Conservation (phyloP, 2,797 vertebrate species). For the Potorous gilbertii region DNA sequence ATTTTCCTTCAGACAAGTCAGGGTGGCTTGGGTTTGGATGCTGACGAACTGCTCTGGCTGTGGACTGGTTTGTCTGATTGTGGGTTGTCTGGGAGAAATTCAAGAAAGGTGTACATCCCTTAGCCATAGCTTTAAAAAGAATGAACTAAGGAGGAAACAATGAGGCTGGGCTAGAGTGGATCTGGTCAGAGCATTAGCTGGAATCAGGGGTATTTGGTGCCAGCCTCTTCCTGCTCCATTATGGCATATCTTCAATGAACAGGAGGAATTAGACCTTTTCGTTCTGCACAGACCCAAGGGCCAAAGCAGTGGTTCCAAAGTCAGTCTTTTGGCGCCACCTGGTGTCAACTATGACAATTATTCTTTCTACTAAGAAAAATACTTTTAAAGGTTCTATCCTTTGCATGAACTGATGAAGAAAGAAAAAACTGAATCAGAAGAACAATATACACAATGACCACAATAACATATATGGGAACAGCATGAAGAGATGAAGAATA, state of each 20-base stretch:
- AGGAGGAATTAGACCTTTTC: background rate
- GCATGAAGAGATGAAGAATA: background rate
- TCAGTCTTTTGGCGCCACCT: constrained; percentile 83
- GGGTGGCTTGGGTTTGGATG: background rate
- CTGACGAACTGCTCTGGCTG: background rate
- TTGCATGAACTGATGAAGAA: background rate
- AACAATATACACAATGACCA: background rate
- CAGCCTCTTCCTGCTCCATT: background rate
- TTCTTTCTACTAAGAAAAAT: background rate
- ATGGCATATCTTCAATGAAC: background rate
- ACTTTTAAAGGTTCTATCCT: background rate
- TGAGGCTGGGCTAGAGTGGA: background rate
- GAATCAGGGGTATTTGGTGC: background rate
- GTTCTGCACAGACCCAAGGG: background rate
- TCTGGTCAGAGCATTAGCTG: background rate
- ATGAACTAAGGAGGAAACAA: constrained; percentile 21
- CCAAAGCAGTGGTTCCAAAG: constrained; percentile 21
- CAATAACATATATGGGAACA: background rate
- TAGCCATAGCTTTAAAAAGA: background rate
- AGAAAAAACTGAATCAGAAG: background rate
- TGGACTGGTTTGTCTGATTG: background rate
- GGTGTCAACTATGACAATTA: constrained; percentile 68
- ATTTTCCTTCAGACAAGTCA: constrained; percentile 51
- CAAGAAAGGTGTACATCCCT: background rate
- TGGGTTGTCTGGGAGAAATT: background rate